phyloP scores from a whole-genome alignment of 1,140 invertebrate genomes.

The Scylla paramamosain region DNA sequence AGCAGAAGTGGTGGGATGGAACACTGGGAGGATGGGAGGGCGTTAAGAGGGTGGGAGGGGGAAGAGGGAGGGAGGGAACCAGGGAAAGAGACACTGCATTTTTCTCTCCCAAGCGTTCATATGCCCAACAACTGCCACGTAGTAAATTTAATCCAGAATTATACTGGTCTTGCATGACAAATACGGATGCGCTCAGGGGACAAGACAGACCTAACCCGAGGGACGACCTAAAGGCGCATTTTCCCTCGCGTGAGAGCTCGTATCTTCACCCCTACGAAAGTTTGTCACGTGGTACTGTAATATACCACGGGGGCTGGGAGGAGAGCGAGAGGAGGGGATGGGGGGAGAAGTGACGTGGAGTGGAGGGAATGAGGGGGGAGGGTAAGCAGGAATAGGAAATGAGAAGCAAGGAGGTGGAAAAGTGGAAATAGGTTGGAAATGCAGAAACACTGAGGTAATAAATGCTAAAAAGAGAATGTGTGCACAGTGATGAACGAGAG shows the following conservation, averaged over 20 bases:
- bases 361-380: not conserved
- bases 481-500: not conserved
- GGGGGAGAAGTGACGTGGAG: not conserved
- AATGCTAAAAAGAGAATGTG: not conserved
- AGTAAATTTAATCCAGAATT: conserved; percentile 70
- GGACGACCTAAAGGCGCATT: conserved; percentile 24
- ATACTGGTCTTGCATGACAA: conserved; percentile 60
- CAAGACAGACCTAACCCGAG: conserved; percentile 52
- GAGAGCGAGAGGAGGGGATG: not conserved
- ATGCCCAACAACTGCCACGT: conserved; percentile 44
- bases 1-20: not conserved
- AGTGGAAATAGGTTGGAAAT: not conserved
- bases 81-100: not conserved
- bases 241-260: conserved; percentile 31
- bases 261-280: conserved; percentile 34
- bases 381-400: not conserved
- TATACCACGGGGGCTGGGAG: conserved; percentile 11
- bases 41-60: not conserved
- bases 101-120: conserved; percentile 18
- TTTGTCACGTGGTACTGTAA: conserved; percentile 59
- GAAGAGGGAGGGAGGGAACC: no score
- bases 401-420: not conserved
- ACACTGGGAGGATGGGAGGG: not conserved
- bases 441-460: no score
- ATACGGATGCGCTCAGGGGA: conserved; percentile 39